Percentiles rank a stretch among this genome's conserved stretches.
These are phyloP conservation scores for Scarus forsteni DNA, from an alignment of 2,797 vertebrate genomes.

Conservation along the genomic window DNA sequence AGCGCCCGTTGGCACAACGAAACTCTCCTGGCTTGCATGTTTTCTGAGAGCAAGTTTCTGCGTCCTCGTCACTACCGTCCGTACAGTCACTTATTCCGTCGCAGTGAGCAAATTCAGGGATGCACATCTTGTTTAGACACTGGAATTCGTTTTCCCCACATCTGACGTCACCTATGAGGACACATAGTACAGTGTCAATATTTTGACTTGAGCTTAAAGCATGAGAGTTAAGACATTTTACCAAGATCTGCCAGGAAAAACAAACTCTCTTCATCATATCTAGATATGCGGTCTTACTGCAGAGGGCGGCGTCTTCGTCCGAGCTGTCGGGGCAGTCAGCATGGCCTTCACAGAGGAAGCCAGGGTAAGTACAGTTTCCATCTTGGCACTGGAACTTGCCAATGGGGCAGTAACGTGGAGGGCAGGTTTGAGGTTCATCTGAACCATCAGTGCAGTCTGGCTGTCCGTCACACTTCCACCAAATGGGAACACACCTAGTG, in stretches of 20 bases:
- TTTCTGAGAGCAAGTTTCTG: constrained; percentile 71
- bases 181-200: too few species aligned
- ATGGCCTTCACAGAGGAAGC: constrained; percentile 73
- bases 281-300: constrained; percentile 64
- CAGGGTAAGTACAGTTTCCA: constrained; percentile 74
- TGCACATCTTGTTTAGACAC: constrained; percentile 80
- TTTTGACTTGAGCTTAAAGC: too few species aligned
- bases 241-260: too few species aligned
- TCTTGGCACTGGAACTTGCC: constrained; percentile 82
- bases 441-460: constrained; percentile 82
- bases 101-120: constrained; percentile 78
- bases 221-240: too few species aligned
- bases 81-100: constrained; percentile 73
- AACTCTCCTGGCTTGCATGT: constrained; percentile 76
- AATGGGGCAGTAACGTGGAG: constrained; percentile 68
- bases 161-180: constrained; percentile 73
- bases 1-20: constrained; percentile 72
- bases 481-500: constrained; percentile 79
- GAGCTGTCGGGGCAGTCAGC: constrained; percentile 76
- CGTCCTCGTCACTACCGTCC: constrained; percentile 76
- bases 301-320: constrained; percentile 81
- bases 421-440: constrained; percentile 82
- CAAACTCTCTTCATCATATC: too few species aligned
- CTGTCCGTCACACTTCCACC: constrained; percentile 85
- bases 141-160: constrained; percentile 81